phyloP scores from a whole-genome alignment of 2,113 vertebrate species.

The Osmerus eperlanus region DNA sequence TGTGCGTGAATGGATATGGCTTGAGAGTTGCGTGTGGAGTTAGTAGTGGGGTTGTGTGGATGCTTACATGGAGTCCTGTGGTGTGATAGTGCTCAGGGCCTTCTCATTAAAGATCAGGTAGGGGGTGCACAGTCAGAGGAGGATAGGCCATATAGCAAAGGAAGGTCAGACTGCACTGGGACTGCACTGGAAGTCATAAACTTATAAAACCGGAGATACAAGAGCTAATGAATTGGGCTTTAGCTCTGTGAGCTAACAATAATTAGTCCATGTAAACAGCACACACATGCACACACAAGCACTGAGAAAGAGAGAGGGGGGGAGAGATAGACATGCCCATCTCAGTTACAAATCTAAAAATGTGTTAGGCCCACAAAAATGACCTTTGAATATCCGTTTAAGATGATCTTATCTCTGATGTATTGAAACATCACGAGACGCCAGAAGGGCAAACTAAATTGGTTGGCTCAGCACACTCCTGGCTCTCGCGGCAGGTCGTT shows the following conservation, averaged over 20 bases:
- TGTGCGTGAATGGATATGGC: neutral
- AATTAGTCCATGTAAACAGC: too few species aligned
- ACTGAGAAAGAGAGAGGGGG: neutral
- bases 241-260: too few species aligned
- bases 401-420: neutral
- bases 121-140: conserved; percentile 29
- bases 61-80: conserved; percentile 6
- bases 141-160: conserved; percentile 24
- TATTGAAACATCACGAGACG: conserved; percentile 53
- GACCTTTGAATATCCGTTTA: neutral
- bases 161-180: conserved; percentile 33
- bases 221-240: too few species aligned
- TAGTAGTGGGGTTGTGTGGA: neutral
- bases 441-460: conserved; percentile 61
- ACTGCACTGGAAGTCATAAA: neutral
- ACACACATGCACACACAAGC: too few species aligned
- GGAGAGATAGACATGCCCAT: neutral
- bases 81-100: conserved; percentile 33
- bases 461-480: conserved; percentile 47
- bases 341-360: too few species aligned
- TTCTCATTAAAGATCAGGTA: conserved; percentile 35
- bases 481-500: conserved; percentile 74
- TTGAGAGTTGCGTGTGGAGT: neutral
- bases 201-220: too few species aligned
- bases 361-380: neutral